A percentile compares a stretch with the other conserved stretches of the same genome.
Conservation (phyloP, 2,888 invertebrate species). For the Lycia hirtaria region DNA sequence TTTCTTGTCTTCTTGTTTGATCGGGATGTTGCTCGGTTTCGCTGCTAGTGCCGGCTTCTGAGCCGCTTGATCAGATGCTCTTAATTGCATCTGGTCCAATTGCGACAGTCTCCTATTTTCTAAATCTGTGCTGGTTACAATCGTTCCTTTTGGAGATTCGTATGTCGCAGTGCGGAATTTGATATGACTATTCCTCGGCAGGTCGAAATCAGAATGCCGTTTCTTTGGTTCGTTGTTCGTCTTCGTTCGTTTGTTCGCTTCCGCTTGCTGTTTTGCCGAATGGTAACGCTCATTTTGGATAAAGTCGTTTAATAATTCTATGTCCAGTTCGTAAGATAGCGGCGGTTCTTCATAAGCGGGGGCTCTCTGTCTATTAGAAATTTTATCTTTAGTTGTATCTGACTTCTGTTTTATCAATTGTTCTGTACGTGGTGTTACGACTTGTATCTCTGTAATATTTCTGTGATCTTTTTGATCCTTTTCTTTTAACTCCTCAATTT, state of each 20-base stretch:
- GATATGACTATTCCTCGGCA: slow-evolving; percentile 85
- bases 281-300: slow-evolving; percentile 77
- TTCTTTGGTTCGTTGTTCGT: slow-evolving; percentile 78
- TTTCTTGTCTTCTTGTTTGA: slow-evolving; percentile 68
- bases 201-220: slow-evolving; percentile 80
- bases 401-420: slow-evolving; percentile 59
- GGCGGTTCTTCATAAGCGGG: slow-evolving; percentile 68
- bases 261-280: slow-evolving; percentile 72
- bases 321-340: slow-evolving; percentile 74
- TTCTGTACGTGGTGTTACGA: slow-evolving; percentile 83
- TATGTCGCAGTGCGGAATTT: slow-evolving; percentile 88
- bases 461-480: slow-evolving; percentile 76
- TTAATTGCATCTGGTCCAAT: slow-evolving; percentile 74
- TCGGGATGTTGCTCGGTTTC: slow-evolving; percentile 80
- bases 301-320: slow-evolving; percentile 78
- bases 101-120: slow-evolving; percentile 86
- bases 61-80: slow-evolving; percentile 59
- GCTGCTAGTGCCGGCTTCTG: slow-evolving; percentile 71
- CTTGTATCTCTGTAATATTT: slow-evolving; percentile 89
- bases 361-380: slow-evolving; percentile 72
- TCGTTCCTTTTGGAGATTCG: slow-evolving; percentile 84
- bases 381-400: slow-evolving; percentile 63
- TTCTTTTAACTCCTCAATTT: slow-evolving; percentile 52
- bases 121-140: slow-evolving; percentile 81
- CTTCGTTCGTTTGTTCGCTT: slow-evolving; percentile 71